Conservation (phyloP, 2,113 vertebrate genomes). For the Oncorhynchus mykiss region DNA sequence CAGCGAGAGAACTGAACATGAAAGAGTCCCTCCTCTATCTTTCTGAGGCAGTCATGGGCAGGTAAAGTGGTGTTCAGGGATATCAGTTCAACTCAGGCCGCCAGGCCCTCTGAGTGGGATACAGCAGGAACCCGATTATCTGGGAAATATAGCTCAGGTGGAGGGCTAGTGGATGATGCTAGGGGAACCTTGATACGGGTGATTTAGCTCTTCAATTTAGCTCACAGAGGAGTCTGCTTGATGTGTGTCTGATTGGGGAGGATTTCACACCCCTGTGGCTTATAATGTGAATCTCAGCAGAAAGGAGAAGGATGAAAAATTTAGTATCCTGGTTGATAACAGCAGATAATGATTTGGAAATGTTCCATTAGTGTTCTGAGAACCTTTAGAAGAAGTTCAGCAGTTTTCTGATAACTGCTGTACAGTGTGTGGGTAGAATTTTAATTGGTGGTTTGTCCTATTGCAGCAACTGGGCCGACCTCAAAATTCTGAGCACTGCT, state of each 20-base stretch:
- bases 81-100: conserved; percentile 50
- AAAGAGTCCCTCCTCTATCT: too few species aligned
- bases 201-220: conserved; percentile 21
- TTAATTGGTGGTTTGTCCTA: not conserved
- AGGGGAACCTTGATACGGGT: conserved; percentile 8
- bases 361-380: conserved; percentile 24
- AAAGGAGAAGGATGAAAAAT: conserved; percentile 19
- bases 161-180: not conserved
- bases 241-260: conserved; percentile 18
- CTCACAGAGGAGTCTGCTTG: conserved; percentile 16
- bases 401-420: not conserved
- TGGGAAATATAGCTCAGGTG: conserved; percentile 2
- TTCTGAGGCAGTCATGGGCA: not conserved
- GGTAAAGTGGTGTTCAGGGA: conserved; percentile 1
- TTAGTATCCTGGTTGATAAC: conserved; percentile 36
- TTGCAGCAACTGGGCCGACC: not conserved
- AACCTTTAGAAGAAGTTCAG: conserved; percentile 23
- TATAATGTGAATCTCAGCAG: conserved; percentile 20
- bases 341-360: conserved; percentile 6
- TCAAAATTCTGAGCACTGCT: too few species aligned
- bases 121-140: conserved; percentile 23
- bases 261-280: conserved; percentile 43
- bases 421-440: too few species aligned
- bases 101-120: conserved; percentile 8
- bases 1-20: not conserved